Evolutionary conservation across 2,888 invertebrate species (phyloP).

Genomic region (Spilarctia lutea): DNA sequence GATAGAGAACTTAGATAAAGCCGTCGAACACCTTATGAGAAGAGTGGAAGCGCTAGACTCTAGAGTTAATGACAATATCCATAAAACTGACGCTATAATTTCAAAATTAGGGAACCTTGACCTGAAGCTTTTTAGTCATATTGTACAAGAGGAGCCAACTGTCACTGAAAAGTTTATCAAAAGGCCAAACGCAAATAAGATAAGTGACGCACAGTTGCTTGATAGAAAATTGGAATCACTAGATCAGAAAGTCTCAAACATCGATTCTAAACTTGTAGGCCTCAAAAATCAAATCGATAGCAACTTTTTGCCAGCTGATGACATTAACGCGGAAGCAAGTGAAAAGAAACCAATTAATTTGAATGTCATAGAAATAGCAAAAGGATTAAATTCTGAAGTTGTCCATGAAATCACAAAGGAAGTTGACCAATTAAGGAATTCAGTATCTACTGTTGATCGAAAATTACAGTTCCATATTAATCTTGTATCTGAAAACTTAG

Average conservation of each 20-base stretch:
- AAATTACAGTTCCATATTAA: constrained; percentile 95
- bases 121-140: constrained; percentile 90
- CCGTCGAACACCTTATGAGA: constrained; percentile 94
- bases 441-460: constrained; percentile 92
- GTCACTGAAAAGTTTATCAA: constrained; percentile 68
- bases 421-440: constrained; percentile 91
- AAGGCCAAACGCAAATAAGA: constrained; percentile 54
- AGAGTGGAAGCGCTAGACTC: constrained; percentile 94
- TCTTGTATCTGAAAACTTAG: constrained; percentile 93
- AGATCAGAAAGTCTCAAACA: constrained; percentile 94
- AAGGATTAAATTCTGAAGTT: constrained; percentile 93
- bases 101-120: constrained; percentile 91
- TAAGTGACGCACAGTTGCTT: constrained; percentile 81
- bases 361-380: constrained; percentile 93
- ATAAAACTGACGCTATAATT: constrained; percentile 94
- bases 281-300: constrained; percentile 94
- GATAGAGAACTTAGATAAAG: constrained; percentile 95
- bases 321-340: constrained; percentile 94
- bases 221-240: constrained; percentile 90
- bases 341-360: constrained; percentile 95
- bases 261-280: constrained; percentile 92
- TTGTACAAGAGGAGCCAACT: constrained; percentile 72
- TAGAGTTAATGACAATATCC: constrained; percentile 93
- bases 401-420: constrained; percentile 93
- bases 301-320: constrained; percentile 92